A percentile compares a stretch with the other conserved stretches of the same genome.
Evolutionary conservation across 2,888 invertebrate species (phyloP).

Genomic region (Dasysyrphus tricinctus): DNA sequence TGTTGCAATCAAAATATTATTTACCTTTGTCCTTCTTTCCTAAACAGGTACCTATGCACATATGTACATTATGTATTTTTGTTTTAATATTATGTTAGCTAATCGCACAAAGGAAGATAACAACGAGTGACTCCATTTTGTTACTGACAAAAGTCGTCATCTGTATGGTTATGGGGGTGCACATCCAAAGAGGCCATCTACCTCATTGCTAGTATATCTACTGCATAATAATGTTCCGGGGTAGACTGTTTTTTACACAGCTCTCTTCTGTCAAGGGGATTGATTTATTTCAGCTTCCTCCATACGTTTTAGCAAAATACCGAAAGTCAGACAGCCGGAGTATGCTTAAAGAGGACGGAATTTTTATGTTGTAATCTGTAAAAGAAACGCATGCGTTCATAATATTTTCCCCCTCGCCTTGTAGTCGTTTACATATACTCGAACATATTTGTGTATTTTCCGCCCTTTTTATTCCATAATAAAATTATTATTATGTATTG

Average conservation of each 20-base stretch:
- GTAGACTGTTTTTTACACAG: conserved; percentile 20
- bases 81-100: no score
- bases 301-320: conserved; percentile 52
- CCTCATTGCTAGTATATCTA: conserved; percentile 12
- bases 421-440: conserved; percentile 38
- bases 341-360: conserved; percentile 57
- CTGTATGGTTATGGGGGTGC: conserved; percentile 29
- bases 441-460: conserved; percentile 66
- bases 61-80: no score
- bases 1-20: no score
- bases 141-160: conserved; percentile 44
- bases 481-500: conserved; percentile 73
- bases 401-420: conserved; percentile 46
- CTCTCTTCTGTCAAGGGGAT: conserved; percentile 42
- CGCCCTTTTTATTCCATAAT: conserved; percentile 71
- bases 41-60: no score
- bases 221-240: conserved; percentile 64
- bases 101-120: neutral
- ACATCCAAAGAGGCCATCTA: conserved; percentile 22
- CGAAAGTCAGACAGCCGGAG: conserved; percentile 47
- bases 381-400: conserved; percentile 75
- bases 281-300: conserved; percentile 63
- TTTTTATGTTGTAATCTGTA: conserved; percentile 66
- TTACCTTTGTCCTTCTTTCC: no score
- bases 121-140: conserved; percentile 63